These are phyloP conservation scores for Panulirus ornatus DNA, from an alignment of 1,140 invertebrate species.

Conservation along the genomic window DNA sequence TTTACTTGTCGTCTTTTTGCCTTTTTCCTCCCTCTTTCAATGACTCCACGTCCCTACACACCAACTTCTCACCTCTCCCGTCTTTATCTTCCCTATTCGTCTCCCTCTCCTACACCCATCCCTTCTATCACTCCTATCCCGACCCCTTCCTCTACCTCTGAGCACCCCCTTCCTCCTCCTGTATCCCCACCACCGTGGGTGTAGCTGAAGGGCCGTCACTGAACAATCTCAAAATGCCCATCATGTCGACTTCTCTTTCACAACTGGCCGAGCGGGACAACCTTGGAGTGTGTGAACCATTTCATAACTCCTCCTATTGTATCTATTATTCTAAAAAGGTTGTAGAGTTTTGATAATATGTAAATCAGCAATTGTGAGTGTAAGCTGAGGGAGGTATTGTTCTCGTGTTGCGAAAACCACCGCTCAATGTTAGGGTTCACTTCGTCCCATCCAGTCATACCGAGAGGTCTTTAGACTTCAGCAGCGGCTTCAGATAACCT, in stretches of 20 bases:
- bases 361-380: slow-evolving; percentile 49
- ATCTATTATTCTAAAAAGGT: slow-evolving; percentile 58
- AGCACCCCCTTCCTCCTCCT: not conserved
- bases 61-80: too few species aligned
- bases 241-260: slow-evolving; percentile 17
- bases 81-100: not conserved
- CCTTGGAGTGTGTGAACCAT: slow-evolving; percentile 25
- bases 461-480: too few species aligned
- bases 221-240: slow-evolving; percentile 18
- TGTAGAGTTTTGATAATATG: slow-evolving; percentile 69
- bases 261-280: slow-evolving; percentile 22
- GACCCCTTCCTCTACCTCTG: not conserved
- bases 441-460: too few species aligned
- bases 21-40: not conserved
- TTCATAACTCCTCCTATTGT: slow-evolving; percentile 62
- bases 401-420: slow-evolving; percentile 30
- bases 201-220: slow-evolving; percentile 3
- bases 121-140: not conserved
- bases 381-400: slow-evolving; percentile 22
- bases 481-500: too few species aligned
- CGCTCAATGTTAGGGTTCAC: too few species aligned
- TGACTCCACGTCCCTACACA: not conserved
- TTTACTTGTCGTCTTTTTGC: not conserved
- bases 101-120: not conserved
- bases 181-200: not conserved